Base-by-base conservation (phyloP, 2,888 invertebrate genomes). In the Torymus texanus region DNA sequence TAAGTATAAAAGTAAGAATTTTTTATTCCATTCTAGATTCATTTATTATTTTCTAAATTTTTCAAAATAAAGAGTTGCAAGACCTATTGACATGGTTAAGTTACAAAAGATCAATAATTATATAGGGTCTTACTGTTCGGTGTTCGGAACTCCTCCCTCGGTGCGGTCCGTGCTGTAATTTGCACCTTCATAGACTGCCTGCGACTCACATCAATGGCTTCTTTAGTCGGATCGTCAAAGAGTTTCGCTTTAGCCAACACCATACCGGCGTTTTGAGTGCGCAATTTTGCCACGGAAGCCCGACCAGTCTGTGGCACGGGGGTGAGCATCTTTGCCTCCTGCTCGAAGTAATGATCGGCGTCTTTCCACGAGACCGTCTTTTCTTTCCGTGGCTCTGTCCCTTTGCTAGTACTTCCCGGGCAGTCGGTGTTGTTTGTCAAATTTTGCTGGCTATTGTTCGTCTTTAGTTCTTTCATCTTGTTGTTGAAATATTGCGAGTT, bases 181-280 rank as follows among this genome's bases (percentile, higher is more conserved):
- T 53, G 58, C 2, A 80, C 16, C 51, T 77, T 82, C 70, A 75
- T 73, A 12, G 78, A 78, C 18, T 78, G 76, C 11, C 71, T 75
- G 12, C 77, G 82, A 63, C 24, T 80, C 10, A 71, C 12, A 18
- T 78, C 78, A 13, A 71, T 41, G 2, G 70, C 59, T 13, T 75
- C 75, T 58, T 81, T 81, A 5, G 84, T 85, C 8, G 85, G 84
- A 91, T 91, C 91, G 87, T 95, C 94, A 85, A 95, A 96, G 29
- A 95, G 90, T 87, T 94, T 94, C 0, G 95, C 95, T 91, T 95
- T 95, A 1, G 95, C 95, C 79, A 95, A 90, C 0, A 96, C 96
- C 91, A 95, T 95, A 10, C 96, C 96, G 8, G 95, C 95, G 88
- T 96, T 96, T 88, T 95, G 94, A 67, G 92, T 92, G 41, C 95